phyloP scores from a whole-genome alignment of 2,888 invertebrate genomes.

The Cryptus armator region DNA sequence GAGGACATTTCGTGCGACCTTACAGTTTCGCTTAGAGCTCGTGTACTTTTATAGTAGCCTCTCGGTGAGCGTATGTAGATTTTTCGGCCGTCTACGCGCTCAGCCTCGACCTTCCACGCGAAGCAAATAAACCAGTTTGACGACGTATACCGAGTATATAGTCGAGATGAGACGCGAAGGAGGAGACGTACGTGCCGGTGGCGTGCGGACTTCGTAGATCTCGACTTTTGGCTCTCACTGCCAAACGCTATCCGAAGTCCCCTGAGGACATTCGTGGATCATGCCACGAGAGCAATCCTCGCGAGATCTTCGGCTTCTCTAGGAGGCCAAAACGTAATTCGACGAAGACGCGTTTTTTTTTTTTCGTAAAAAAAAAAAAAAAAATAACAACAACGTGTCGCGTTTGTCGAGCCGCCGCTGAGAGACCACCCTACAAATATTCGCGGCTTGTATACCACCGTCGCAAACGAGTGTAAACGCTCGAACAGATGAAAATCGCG shows the following conservation, averaged over 20 bases:
- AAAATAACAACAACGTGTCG: background rate
- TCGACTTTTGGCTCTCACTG: constrained; percentile 39
- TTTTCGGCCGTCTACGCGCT: constrained; percentile 64
- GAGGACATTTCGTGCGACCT: constrained; percentile 58
- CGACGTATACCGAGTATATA: constrained; percentile 71
- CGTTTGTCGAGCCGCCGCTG: constrained; percentile 7
- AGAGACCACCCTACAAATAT: constrained; percentile 43
- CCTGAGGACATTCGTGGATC: constrained; percentile 63
- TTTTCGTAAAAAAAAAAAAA: constrained; percentile 41
- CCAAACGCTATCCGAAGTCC: constrained; percentile 70
- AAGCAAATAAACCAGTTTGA: constrained; percentile 81
- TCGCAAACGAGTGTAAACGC: constrained; percentile 52
- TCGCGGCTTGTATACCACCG: constrained; percentile 22
- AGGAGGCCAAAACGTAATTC: constrained; percentile 63
- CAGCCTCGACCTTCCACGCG: constrained; percentile 69
- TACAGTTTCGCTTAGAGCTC: constrained; percentile 41
- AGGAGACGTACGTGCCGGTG: constrained; percentile 38
- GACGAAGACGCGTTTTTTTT: constrained; percentile 30
- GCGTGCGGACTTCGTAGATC: constrained; percentile 23
- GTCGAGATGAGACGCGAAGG: constrained; percentile 33
- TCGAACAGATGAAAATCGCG: constrained; percentile 61
- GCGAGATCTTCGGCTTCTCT: constrained; percentile 61
- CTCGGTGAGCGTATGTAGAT: constrained; percentile 59
- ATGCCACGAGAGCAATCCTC: constrained; percentile 42
- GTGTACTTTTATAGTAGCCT: constrained; percentile 50